These are phyloP conservation scores for Calidris pygmaea DNA, from an alignment of 2,113 vertebrate genomes.

Conservation along the genomic window DNA sequence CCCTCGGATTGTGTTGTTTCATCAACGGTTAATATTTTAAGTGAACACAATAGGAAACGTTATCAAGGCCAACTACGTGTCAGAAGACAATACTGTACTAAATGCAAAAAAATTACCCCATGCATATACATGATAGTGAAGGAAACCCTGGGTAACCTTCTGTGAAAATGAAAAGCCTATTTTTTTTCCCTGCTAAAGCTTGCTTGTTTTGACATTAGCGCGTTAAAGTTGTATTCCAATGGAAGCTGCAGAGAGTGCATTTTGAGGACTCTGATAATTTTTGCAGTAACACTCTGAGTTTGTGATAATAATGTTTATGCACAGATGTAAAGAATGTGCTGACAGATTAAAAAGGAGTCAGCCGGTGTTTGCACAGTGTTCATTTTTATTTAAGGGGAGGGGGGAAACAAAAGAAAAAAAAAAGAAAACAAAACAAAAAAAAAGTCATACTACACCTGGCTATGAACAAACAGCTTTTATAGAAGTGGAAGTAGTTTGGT, in stretches of 20 bases:
- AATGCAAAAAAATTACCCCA: constrained; percentile 53
- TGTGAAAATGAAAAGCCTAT: constrained; percentile 15
- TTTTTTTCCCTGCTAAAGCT: background rate
- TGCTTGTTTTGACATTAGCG: constrained; percentile 45
- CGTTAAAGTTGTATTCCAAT: constrained; percentile 42
- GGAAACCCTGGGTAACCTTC: constrained; percentile 13
- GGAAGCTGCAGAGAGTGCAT: constrained; percentile 41
- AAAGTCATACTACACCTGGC: constrained; percentile 52
- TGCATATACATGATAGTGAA: background rate
- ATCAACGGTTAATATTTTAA: constrained; percentile 57
- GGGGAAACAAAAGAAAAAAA: background rate
- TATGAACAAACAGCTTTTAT: constrained; percentile 57
- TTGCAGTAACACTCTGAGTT: constrained; percentile 69
- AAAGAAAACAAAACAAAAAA: fast-evolving
- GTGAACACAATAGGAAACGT: constrained; percentile 17
- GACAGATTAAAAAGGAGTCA: constrained; percentile 75
- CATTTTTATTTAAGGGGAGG: constrained; percentile 55
- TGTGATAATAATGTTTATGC: constrained; percentile 77
- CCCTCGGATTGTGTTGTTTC: constrained; percentile 9
- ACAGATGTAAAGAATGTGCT: constrained; percentile 77
- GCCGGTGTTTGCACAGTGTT: constrained; percentile 47
- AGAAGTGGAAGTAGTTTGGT: constrained; percentile 44
- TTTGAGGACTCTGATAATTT: constrained; percentile 71
- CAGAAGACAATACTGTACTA: constrained; percentile 39
- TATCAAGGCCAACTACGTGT: constrained; percentile 29